Evolutionary conservation across 2,888 invertebrate species (phyloP).

Genomic region (Sarcophaga carnaria): DNA sequence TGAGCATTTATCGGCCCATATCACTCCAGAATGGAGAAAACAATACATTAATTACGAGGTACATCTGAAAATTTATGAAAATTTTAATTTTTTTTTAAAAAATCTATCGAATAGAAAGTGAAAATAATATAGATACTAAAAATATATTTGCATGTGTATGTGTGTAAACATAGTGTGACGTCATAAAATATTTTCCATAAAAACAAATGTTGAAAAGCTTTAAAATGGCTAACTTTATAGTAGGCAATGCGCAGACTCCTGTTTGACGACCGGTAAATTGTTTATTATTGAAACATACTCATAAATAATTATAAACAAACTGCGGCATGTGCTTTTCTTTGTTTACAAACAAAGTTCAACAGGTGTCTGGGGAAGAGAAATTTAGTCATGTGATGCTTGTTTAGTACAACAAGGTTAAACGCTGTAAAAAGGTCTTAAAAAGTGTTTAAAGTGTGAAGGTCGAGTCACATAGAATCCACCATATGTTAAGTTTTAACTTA

Average conservation of each 20-base stretch:
- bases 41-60: constrained; percentile 91
- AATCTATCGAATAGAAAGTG: constrained; percentile 70
- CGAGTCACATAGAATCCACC: no score
- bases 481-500: no score
- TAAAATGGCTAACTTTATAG: constrained; percentile 50
- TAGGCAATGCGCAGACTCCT: constrained; percentile 48
- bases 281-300: background rate
- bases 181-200: constrained; percentile 40
- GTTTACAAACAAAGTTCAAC: constrained; percentile 60
- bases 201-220: constrained; percentile 54
- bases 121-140: constrained; percentile 61
- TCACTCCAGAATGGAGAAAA: constrained; percentile 96
- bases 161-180: constrained; percentile 54
- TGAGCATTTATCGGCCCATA: constrained; percentile 92
- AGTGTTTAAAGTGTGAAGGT: no score
- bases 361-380: constrained; percentile 21
- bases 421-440: no score
- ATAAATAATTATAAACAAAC: constrained; percentile 16
- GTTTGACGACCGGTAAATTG: constrained; percentile 15
- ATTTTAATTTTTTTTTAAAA: constrained; percentile 34
- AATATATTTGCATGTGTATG: constrained; percentile 17
- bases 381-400: no score
- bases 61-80: constrained; percentile 50
- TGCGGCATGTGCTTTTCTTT: constrained; percentile 39
- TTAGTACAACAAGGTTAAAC: no score